Conservation (phyloP, 1,140 invertebrate genomes). For the Protaetia brevitarsis region DNA sequence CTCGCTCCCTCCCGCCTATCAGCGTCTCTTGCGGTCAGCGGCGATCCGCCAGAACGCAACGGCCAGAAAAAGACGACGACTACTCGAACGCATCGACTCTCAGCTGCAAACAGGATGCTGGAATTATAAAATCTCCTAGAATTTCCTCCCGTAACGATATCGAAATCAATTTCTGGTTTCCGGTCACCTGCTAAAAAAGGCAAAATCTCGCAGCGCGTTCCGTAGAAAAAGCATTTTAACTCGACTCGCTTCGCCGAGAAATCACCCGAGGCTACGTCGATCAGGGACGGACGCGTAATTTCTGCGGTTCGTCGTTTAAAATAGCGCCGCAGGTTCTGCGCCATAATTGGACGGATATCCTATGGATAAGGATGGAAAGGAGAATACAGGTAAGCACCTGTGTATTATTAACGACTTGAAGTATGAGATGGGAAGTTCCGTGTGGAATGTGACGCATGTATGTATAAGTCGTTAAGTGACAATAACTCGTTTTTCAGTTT, state of each 20-base stretch:
- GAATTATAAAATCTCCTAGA: constrained; percentile 7
- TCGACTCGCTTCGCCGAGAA: background rate
- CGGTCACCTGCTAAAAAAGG: constrained; percentile 15
- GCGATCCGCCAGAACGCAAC: background rate
- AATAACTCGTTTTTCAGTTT: too few relatives aligned
- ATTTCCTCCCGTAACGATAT: constrained; percentile 4
- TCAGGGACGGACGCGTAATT: background rate
- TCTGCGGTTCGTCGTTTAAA: background rate
- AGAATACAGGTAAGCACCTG: too few relatives aligned
- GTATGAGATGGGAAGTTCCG: too few relatives aligned
- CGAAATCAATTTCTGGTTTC: constrained; percentile 18
- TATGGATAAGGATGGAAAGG: background rate
- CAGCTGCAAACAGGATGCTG: constrained; percentile 6
- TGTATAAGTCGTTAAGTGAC: background rate
- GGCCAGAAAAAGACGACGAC: background rate
- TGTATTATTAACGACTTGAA: too few relatives aligned
- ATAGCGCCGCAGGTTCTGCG: background rate
- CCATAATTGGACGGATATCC: constrained; percentile 1
- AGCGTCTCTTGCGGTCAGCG: background rate
- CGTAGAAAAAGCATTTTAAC: background rate
- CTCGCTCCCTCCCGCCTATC: background rate
- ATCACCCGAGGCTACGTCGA: background rate
- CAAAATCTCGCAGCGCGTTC: background rate
- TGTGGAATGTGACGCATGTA: background rate
- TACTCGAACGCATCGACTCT: background rate